Percentiles rank a stretch among this genome's conserved stretches.
These are phyloP conservation scores for Agriotes lineatus DNA, from an alignment of 2,888 invertebrate genomes.

Conservation along the genomic window DNA sequence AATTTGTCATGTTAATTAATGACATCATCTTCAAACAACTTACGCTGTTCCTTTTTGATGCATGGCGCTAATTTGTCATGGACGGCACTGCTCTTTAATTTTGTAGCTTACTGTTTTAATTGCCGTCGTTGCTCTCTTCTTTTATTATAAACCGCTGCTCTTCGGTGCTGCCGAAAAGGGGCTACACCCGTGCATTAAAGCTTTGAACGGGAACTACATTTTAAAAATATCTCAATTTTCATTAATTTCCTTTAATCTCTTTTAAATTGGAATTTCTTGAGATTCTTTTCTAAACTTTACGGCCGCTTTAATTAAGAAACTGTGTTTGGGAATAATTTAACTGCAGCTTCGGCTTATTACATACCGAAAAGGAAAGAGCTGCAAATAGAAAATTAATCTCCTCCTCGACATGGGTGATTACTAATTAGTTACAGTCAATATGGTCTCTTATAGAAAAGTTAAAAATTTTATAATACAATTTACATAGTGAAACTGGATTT, in stretches of 20 bases:
- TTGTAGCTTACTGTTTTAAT: constrained; percentile 33
- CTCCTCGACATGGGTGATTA: too few relatives aligned
- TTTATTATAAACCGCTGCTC: constrained; percentile 31
- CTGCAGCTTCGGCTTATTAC: constrained; percentile 12
- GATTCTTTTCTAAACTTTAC: constrained; percentile 25
- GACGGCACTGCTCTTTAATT: constrained; percentile 32
- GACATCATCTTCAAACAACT: constrained; percentile 31
- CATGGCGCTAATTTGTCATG: constrained; percentile 37
- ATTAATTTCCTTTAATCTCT: constrained; percentile 30
- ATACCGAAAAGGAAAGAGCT: constrained; percentile 4
- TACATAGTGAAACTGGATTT: too few relatives aligned
- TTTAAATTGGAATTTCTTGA: constrained; percentile 28
- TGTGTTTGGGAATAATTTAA: constrained; percentile 23
- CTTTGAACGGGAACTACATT: constrained; percentile 19
- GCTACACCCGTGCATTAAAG: constrained; percentile 27
- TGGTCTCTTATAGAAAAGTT: background rate
- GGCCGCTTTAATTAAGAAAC: constrained; percentile 28
- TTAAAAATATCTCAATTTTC: constrained; percentile 31
- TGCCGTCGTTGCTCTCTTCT: constrained; percentile 25
- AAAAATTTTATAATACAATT: too few relatives aligned
- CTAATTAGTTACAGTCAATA: constrained; percentile 5
- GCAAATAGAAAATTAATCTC: constrained; percentile 20
- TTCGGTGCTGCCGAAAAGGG: constrained; percentile 16
- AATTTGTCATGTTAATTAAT: constrained; percentile 31
- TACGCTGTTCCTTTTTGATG: constrained; percentile 26